These are phyloP conservation scores for Epinotia ramella DNA, from an alignment of 2,888 invertebrate species.

Conservation along the genomic window DNA sequence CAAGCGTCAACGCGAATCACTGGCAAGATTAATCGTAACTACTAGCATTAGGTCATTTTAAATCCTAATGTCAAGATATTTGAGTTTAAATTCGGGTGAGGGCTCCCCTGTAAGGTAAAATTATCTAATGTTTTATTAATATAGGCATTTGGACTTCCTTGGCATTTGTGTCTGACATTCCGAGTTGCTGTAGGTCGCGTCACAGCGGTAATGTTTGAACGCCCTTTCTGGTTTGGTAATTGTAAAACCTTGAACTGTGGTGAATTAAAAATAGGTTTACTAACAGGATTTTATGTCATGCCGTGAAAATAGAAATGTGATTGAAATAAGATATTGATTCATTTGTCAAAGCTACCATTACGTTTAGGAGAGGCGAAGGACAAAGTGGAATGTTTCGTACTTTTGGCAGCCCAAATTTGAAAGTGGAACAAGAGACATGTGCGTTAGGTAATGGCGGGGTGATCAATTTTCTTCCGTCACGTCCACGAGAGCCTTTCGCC, in stretches of 20 bases:
- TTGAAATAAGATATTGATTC: too few species aligned
- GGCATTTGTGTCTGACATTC: slow-evolving; percentile 40
- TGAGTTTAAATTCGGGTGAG: background rate
- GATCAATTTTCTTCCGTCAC: too few species aligned
- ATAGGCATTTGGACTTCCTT: slow-evolving; percentile 32
- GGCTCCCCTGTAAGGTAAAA: background rate
- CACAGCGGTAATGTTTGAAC: slow-evolving; percentile 19
- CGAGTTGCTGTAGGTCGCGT: slow-evolving; percentile 35
- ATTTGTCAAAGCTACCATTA: too few species aligned
- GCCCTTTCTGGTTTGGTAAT: slow-evolving; percentile 23
- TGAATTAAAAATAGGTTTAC: slow-evolving; percentile 15
- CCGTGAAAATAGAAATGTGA: too few species aligned
- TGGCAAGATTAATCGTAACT: slow-evolving; percentile 20
- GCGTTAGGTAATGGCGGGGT: too few species aligned
- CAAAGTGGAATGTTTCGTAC: too few species aligned
- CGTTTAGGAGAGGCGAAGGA: too few species aligned
- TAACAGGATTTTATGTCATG: background rate
- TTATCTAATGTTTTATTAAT: slow-evolving; percentile 31
- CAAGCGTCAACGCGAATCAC: slow-evolving; percentile 29
- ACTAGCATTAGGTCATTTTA: background rate
- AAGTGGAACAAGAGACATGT: too few species aligned
- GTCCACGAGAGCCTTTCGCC: too few species aligned
- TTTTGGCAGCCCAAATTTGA: too few species aligned
- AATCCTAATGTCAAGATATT: background rate
- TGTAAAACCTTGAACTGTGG: background rate